phyloP scores from a whole-genome alignment of 2,113 vertebrate species.

The pig (Sus scrofa) region T2T-Sscrofa CM000826.6:77981501-77982000 shows the following conservation, averaged over 20 bases:
- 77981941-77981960: not conserved
- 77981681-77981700: not conserved
- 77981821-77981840: not conserved
- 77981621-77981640: not conserved
- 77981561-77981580: not conserved
- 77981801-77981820: not conserved
- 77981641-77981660: not conserved
- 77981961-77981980: not conserved
- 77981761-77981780: not conserved
- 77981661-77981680: not conserved
- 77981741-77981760: not conserved
- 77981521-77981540: not conserved
- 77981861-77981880: not conserved
- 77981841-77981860: not conserved
- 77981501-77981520: not conserved
- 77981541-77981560: not conserved
- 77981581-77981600: not conserved
- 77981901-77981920: not conserved
- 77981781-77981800: not conserved
- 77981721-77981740: not conserved
- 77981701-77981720: not conserved
- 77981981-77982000: not conserved
- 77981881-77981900: not conserved
- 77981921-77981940: not conserved
- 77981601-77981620: not conserved